These are phyloP conservation scores for Hepsetus odoe DNA, from an alignment of 2,113 vertebrate species.

Conservation along the genomic window DNA sequence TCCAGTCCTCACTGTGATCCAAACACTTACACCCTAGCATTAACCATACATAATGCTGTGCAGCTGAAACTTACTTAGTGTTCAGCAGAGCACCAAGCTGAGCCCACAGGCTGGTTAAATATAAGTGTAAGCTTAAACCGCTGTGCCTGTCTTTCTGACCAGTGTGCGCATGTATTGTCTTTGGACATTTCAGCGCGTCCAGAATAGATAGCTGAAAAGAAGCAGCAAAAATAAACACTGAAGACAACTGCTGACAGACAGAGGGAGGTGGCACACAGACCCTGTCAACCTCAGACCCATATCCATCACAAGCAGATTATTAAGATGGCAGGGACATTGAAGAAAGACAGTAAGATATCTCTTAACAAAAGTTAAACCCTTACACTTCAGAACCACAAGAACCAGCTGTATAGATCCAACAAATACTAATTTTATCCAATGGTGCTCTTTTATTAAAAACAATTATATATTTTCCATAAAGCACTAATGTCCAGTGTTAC, in stretches of 20 bases:
- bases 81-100: slow-evolving; percentile 63
- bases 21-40: slow-evolving; percentile 58
- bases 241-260: slow-evolving; percentile 88
- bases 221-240: slow-evolving; percentile 87
- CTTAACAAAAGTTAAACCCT: not conserved
- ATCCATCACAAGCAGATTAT: slow-evolving; percentile 89
- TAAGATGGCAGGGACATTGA: slow-evolving; percentile 71
- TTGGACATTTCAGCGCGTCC: slow-evolving; percentile 62
- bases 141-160: slow-evolving; percentile 33
- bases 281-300: slow-evolving; percentile 79
- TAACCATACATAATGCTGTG: slow-evolving; percentile 69
- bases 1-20: slow-evolving; percentile 61
- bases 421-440: not conserved
- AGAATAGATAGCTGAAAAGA: slow-evolving; percentile 81
- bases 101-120: slow-evolving; percentile 62
- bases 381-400: not conserved
- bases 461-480: slow-evolving; percentile 30
- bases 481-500: slow-evolving; percentile 3
- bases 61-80: slow-evolving; percentile 60
- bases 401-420: not conserved
- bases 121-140: slow-evolving; percentile 72
- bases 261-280: slow-evolving; percentile 83
- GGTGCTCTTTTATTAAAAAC: not conserved
- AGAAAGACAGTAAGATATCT: slow-evolving; percentile 29
- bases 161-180: slow-evolving; percentile 77